Evolutionary conservation across 2,888 invertebrate species (phyloP), one percentile per base, ranked within the genome.

Genomic region (Serrognathus titanus): DNA sequence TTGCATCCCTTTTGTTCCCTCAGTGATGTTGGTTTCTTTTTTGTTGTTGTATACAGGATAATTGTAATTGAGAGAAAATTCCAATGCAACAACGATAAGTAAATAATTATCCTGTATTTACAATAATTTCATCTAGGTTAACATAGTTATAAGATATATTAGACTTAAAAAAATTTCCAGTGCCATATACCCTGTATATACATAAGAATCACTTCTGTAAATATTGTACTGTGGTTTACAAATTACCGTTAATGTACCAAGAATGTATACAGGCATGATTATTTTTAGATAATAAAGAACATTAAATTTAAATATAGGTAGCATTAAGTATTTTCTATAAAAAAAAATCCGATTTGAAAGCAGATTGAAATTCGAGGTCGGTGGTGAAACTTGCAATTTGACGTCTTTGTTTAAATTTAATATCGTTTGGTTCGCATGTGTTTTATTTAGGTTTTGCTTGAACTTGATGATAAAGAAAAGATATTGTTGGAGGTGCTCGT

Each of bases 211-310:
- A 36, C 41, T 48, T 39, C 40, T 58, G 58, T 58, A 58, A 58
- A 58, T 58, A 58, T 13, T 20, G 48, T 57, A 58, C 48, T 51
- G 38, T 50, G 40, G 51, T 40, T 11, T 39, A 56, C 46, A 47
- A 45, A 39, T 45, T 43, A 57, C 46, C 53, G 59, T 52, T 47
- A 70, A 69, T 67, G 71, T 70, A 72, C 71, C 71, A 70, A 71
- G 69, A 66, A 71, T 69, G 72, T 73, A 73, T 73, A 72, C 72
- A 73, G 71, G 72, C 71, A 71, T 73, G 71, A 71, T 68, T 72
- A 73, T 73, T 72, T 60, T 73, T 72, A 72, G 71, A 72, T 65
- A 71, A n/a, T 68, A 68, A 62, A 63, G 53, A 57, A 57, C 43
- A 43, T 43, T 43, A 16, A 43, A 55, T 47, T 47, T 52, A 46